Conservation (phyloP, 2,797 vertebrate genomes). For the Anableps anableps region DNA sequence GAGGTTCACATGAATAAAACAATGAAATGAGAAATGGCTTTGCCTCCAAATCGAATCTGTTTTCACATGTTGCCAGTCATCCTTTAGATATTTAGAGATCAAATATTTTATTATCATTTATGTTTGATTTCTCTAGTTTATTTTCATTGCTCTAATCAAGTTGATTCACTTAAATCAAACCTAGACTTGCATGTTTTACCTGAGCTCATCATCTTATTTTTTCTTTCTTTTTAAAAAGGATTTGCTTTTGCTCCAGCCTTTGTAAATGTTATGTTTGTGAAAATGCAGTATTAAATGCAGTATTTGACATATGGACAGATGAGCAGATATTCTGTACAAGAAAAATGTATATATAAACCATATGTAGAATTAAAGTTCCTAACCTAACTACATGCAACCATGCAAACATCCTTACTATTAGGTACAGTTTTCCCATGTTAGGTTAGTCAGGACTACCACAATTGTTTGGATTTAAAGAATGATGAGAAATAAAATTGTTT, state of each 20-base stretch:
- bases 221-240: neutral
- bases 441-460: no score
- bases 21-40: constrained; percentile 42
- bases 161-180: constrained; percentile 15
- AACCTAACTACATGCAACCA: neutral
- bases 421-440: neutral
- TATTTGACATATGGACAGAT: neutral
- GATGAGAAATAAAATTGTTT: no score
- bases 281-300: neutral
- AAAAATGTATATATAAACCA: neutral
- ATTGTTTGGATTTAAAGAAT: no score
- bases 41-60: constrained; percentile 32
- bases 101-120: constrained; percentile 42
- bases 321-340: neutral
- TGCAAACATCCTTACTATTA: constrained; percentile 5
- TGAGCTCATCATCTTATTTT: constrained; percentile 12
- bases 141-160: constrained; percentile 32
- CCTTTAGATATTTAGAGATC: constrained; percentile 23
- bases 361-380: neutral
- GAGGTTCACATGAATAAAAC: constrained; percentile 39
- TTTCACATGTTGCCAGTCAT: constrained; percentile 13
- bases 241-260: constrained; percentile 7
- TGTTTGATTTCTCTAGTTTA: constrained; percentile 7
- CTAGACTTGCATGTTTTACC: constrained; percentile 9
- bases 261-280: neutral